Base-by-base conservation (phyloP, 2,888 invertebrate genomes). In the Mylabris sibirica region DNA sequence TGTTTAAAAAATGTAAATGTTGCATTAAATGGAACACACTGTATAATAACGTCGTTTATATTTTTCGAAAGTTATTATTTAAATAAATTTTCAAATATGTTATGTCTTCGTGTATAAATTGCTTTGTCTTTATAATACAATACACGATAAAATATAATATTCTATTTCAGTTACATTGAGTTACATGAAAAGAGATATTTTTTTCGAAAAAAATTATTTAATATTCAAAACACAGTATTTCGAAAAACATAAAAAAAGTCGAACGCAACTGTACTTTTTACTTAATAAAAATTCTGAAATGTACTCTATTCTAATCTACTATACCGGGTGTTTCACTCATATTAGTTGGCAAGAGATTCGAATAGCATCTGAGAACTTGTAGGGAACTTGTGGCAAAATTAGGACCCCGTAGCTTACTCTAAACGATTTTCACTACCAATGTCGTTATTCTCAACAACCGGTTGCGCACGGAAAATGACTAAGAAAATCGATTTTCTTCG, bases 141-240 rank as follows among this genome's bases (percentile, higher is more conserved):
- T 38, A 38, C 38, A 38, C 17, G 44, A 3, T 17, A 44, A 44
- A 44, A 44, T 17, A 17, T 49, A 49, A 44, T n/a, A 44, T 44
- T 44, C 44, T 44, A n/a, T 44, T 44, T 44, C n/a, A n/a, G 30
- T 30, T 30, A 30, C 30, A 30, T 30, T 30, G 5, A 30, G 20
- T 49, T 49, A 3, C 6, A 49, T 49, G 49, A 20, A 49, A 20
- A 49, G 20, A 49, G 49, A 49, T 49, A 11, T 49, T 49, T 22
- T 49, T 49, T 49, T 49, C 20, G 9, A 49, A 49, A 49, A 49
- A 49, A 49, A 8, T 44, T 17, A 44, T 49, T 49, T 49, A 49
- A 22, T 49, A 49, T 49, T 49, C 49, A 49, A 22, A 49, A 49
- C 49, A 49, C 49, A 49, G 20, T 49, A 49, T 49, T 49, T 49